These are phyloP conservation scores for Callinectes sapidus DNA, from an alignment of 2,888 invertebrate species.

Conservation along the genomic window DNA sequence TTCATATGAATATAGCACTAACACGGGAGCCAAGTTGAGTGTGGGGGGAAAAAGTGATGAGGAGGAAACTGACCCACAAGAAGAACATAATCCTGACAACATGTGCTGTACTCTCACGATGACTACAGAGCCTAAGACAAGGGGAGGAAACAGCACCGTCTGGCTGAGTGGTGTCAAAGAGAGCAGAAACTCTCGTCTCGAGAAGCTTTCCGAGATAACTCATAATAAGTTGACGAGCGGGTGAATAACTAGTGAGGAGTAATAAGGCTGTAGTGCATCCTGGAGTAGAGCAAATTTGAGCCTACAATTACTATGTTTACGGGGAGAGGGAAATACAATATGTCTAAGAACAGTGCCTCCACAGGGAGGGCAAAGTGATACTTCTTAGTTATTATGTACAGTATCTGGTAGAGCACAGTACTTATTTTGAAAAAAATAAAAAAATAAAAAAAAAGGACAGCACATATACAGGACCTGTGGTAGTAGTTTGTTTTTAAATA, in stretches of 20 bases:
- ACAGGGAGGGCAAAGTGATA: constrained; percentile 32
- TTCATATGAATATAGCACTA: constrained; percentile 60
- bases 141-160: not conserved
- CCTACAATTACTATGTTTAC: constrained; percentile 33
- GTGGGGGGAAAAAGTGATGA: constrained; percentile 22
- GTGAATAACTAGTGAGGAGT: not conserved
- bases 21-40: constrained; percentile 38
- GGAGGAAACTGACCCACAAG: constrained; percentile 15
- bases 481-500: constrained; percentile 20
- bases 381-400: constrained; percentile 49
- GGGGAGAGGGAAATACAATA: constrained; percentile 45
- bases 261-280: constrained; percentile 38
- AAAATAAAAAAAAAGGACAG: constrained; percentile 21
- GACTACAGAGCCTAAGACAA: constrained; percentile 24
- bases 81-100: constrained; percentile 34
- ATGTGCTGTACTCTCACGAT: constrained; percentile 37
- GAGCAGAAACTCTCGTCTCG: not conserved
- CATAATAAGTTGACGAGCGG: not conserved
- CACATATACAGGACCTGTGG: constrained; percentile 40
- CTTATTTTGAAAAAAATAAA: not conserved
- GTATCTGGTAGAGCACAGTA: constrained; percentile 40
- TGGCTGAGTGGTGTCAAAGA: not conserved
- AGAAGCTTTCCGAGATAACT: not conserved
- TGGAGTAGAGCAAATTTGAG: constrained; percentile 39
- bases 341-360: constrained; percentile 50